Evolutionary conservation across 2,888 invertebrate genomes (phyloP), one percentile per base, ranked within the genome.

Genomic region (Papilio elwesi): DNA sequence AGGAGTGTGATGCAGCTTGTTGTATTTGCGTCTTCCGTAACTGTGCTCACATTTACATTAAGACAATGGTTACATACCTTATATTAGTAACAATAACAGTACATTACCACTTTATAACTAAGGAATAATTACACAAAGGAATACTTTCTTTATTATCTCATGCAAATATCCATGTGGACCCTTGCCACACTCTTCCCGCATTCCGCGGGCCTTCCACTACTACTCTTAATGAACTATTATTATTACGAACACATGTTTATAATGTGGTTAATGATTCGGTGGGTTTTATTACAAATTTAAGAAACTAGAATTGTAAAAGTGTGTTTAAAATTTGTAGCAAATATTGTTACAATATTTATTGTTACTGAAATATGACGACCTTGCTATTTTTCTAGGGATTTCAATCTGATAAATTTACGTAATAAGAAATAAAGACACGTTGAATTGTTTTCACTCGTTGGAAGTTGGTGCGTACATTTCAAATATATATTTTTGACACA

Each of bases 1-100:
- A 83, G 86, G 82, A 82, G 84, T 84, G 83, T 83, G 85, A 85
- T 84, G 86, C 87, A 87, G 89, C 91, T 93, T 93, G 93, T 93
- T 93, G 93, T 93, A 93, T 90, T 93, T 93, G 93, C 91, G 93
- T 93, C 90, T 91, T 87, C 85, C 85, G 86, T 79, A 78, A 83
- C 85, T 86, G 86, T 85, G 87, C 87, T 86, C 85, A 87, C 84
- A 85, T 85, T 79, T 83, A 82, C 78, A 83, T 81, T 77, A 87
- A 82, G 85, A 83, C 85, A 81, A 82, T 81, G 70, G 63, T 80
- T 80, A 83, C 81, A 82, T 80, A 84, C 83, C 83, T 82, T 80
- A 16, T 75, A 80, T 86, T 88, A 86, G 87, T 85, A 86, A 83
- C 81, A 77, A 64, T 67, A 69, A 66, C 74, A 79, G 75, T 68